Evolutionary conservation across 2,113 vertebrate species (phyloP).

Genomic region (Solea solea): DNA sequence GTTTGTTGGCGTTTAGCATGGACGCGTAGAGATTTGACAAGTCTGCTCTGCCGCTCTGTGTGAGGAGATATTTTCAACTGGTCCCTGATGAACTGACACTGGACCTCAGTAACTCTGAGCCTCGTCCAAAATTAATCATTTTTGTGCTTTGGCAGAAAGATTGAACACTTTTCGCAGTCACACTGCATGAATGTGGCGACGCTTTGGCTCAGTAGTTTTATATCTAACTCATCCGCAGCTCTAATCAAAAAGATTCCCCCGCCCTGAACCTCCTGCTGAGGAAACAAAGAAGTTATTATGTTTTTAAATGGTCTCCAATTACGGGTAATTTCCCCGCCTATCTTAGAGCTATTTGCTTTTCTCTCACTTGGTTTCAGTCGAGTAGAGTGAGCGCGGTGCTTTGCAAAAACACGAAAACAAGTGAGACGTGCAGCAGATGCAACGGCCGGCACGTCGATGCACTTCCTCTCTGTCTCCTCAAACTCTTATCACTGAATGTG

Average conservation of each 20-base stretch:
- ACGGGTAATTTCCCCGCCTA: conserved; percentile 71
- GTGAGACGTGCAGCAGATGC: conserved; percentile 56
- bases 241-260: conserved; percentile 73
- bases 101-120: conserved; percentile 49
- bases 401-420: conserved; percentile 51
- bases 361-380: conserved; percentile 60
- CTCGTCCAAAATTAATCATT: conserved; percentile 44
- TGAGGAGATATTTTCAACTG: conserved; percentile 41
- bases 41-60: conserved; percentile 26
- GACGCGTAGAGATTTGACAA: conserved; percentile 51
- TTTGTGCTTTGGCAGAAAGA: conserved; percentile 45
- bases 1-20: conserved; percentile 54
- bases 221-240: conserved; percentile 73
- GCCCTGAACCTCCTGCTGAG: conserved; percentile 60
- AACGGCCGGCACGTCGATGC: neutral
- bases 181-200: conserved; percentile 38
- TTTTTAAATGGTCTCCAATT: conserved; percentile 80
- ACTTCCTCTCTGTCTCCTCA: conserved; percentile 9
- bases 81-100: conserved; percentile 28
- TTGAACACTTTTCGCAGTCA: conserved; percentile 33
- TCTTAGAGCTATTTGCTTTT: conserved; percentile 75
- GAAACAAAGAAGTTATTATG: conserved; percentile 76
- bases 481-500: conserved; percentile 59
- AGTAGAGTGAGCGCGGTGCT: conserved; percentile 51
- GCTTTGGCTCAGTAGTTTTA: conserved; percentile 70